These are phyloP conservation scores for Miichthys miiuy DNA, from an alignment of 2,797 vertebrate species.

Conservation along the genomic window DNA sequence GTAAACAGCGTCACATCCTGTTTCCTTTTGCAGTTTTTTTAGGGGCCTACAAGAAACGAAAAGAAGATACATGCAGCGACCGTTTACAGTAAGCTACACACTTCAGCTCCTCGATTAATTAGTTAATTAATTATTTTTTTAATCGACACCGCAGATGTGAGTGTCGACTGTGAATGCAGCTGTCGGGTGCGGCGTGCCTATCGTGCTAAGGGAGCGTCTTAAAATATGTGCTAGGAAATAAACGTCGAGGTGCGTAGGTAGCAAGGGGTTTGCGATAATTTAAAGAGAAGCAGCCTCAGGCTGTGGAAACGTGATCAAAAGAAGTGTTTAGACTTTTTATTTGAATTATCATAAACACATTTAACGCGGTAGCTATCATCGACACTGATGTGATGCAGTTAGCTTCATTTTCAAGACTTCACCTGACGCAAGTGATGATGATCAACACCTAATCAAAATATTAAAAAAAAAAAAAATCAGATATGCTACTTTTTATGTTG, in stretches of 20 bases:
- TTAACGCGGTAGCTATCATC: not conserved
- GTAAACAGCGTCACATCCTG: slow-evolving; percentile 80
- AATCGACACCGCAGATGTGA: slow-evolving; percentile 14
- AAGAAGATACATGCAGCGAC: slow-evolving; percentile 66
- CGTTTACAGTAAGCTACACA: no score
- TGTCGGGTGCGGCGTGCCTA: slow-evolving; percentile 22
- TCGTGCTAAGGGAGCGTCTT: slow-evolving; percentile 84
- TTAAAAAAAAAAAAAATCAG: no score
- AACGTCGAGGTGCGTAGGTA: slow-evolving; percentile 76
- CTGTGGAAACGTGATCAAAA: no score
- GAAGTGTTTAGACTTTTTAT: not conserved
- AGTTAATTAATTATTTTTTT: not conserved
- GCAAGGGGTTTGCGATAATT: slow-evolving; percentile 37
- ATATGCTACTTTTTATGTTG: not conserved
- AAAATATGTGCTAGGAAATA: slow-evolving; percentile 72
- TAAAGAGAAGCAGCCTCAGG: not conserved
- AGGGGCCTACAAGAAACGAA: slow-evolving; percentile 80
- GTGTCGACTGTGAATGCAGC: slow-evolving; percentile 1
- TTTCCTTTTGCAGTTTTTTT: slow-evolving; percentile 73
- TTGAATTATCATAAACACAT: not conserved
- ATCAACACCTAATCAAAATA: not conserved
- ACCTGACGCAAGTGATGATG: not conserved
- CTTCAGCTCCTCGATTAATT: no score
- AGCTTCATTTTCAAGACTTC: not conserved
- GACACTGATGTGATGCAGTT: not conserved